Base-by-base conservation (phyloP, 2,888 invertebrate genomes). In the Trichogramma evanescens region DNA sequence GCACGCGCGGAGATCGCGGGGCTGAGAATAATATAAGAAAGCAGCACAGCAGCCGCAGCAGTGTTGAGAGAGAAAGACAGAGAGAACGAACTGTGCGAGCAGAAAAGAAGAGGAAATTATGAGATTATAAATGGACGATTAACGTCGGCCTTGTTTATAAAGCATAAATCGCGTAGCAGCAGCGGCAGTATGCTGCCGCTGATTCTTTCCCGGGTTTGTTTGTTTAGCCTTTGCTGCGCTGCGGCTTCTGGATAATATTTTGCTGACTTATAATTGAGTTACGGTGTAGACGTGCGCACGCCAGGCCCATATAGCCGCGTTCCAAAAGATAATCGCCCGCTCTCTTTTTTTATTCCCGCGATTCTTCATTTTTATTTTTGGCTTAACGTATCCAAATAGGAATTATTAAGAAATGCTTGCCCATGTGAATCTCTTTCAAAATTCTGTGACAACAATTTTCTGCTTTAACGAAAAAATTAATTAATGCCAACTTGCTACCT, bases 51-150 rank as follows among this genome's bases (percentile, higher is more conserved):
- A 26, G 26, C 26, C 26, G 26, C 26, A 26, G 26, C 26, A 26
- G 26, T 26, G 26, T 26, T 45, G n/a, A 45, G n/a, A 55, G 39
- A 26, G 45, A 41, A 26, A 6, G 45, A 10, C 9, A 45, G 41
- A 6, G 42, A 13, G 40, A 13, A 5, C 26, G 39, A 48, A 10
- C 42, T 8, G 26, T 26, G 26, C 26, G 26, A 1, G 2, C 50
- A 13, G 10, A n/a, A 41, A 56, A 40, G 26, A 54, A 43, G 7
- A 6, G 48, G 49, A 53, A 64, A 64, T 64, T 64, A 64, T 59
- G 63, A 63, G 64, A 64, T 63, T 63, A 64, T 64, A 64, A 64
- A 64, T 58, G 64, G 60, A 59, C 64, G 64, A 64, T 64, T 62
- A 64, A 63, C 61, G 64, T 64, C 64, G 60, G 10, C 60, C 64